Conservation (phyloP, 2,888 invertebrate genomes). For the Steinernema hermaphroditum region DNA sequence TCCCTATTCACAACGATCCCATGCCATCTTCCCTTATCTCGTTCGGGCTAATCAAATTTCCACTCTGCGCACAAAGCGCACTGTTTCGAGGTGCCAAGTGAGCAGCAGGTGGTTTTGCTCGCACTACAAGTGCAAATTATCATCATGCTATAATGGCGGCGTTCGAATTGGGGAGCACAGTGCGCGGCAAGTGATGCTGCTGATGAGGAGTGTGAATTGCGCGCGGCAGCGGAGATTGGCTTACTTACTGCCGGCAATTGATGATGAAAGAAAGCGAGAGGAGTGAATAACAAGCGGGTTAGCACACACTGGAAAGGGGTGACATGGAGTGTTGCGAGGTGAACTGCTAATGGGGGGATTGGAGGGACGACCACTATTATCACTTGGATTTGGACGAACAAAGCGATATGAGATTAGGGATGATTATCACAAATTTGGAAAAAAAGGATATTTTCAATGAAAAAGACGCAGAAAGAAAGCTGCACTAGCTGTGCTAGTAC, state of each 20-base stretch:
- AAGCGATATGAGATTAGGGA: too few relatives aligned
- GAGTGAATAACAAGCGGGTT: slow-evolving; percentile 28
- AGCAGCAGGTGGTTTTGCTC: slow-evolving; percentile 28
- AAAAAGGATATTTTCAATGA: too few relatives aligned
- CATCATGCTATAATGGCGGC: neutral
- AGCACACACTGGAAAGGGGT: neutral
- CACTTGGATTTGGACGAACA: too few relatives aligned
- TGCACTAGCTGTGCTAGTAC: too few relatives aligned
- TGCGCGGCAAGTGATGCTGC: slow-evolving; percentile 26
- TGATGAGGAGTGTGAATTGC: slow-evolving; percentile 19
- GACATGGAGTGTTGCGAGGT: neutral
- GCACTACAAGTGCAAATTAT: neutral
- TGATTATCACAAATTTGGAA: too few relatives aligned
- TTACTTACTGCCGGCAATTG: slow-evolving; percentile 15
- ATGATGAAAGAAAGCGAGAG: slow-evolving; percentile 14
- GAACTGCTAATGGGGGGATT: slow-evolving; percentile 12
- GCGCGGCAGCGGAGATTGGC: slow-evolving; percentile 6
- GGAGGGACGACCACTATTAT: too few relatives aligned
- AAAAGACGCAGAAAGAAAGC: too few relatives aligned
- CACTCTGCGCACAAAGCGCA: slow-evolving; percentile 15
- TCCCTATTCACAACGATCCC: too few relatives aligned
- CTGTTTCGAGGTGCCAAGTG: slow-evolving; percentile 16
- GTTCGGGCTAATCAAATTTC: too few relatives aligned
- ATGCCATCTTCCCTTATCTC: too few relatives aligned
- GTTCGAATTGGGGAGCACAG: neutral